A percentile compares a stretch with the other conserved stretches of the same genome.
These are phyloP conservation scores for Sussaba pulchella DNA, from an alignment of 2,888 invertebrate species.

Conservation along the genomic window DNA sequence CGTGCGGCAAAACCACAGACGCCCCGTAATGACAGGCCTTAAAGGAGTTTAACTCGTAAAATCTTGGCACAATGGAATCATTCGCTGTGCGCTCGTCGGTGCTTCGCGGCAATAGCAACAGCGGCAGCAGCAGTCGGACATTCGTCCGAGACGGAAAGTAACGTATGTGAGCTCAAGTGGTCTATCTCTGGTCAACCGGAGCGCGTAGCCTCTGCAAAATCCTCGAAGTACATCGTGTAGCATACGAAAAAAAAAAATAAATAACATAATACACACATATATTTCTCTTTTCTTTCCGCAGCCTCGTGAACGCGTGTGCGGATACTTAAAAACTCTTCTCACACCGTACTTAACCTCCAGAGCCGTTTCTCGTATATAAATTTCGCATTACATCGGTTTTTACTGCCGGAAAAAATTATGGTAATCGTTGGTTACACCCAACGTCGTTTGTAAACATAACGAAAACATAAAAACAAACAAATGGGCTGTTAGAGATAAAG, in stretches of 20 bases:
- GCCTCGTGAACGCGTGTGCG: constrained; percentile 38
- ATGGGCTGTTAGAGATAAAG: constrained; percentile 28
- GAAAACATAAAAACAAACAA: constrained; percentile 61
- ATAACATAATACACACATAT: no score
- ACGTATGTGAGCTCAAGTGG: constrained; percentile 13
- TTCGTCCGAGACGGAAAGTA: constrained; percentile 53
- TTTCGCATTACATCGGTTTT: constrained; percentile 36
- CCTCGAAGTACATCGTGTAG: constrained; percentile 8
- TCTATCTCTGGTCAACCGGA: constrained; percentile 4
- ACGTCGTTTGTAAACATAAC: constrained; percentile 32
- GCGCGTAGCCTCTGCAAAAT: constrained; percentile 12
- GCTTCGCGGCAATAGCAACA: constrained; percentile 3
- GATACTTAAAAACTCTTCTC: constrained; percentile 44
- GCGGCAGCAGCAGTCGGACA: constrained; percentile 35
- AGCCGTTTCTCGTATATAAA: constrained; percentile 37
- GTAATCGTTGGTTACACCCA: constrained; percentile 55
- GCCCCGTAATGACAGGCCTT: constrained; percentile 82
- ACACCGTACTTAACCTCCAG: constrained; percentile 5
- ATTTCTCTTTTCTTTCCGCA: constrained; percentile 18
- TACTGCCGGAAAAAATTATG: constrained; percentile 50
- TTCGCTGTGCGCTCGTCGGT: constrained; percentile 69
- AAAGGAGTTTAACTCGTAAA: constrained; percentile 82
- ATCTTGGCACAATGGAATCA: constrained; percentile 82
- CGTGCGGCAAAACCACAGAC: constrained; percentile 72
- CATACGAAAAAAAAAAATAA: constrained; percentile 33